phyloP scores from a whole-genome alignment of 2,113 vertebrate species.

The Illadopsis cleaveri region DNA sequence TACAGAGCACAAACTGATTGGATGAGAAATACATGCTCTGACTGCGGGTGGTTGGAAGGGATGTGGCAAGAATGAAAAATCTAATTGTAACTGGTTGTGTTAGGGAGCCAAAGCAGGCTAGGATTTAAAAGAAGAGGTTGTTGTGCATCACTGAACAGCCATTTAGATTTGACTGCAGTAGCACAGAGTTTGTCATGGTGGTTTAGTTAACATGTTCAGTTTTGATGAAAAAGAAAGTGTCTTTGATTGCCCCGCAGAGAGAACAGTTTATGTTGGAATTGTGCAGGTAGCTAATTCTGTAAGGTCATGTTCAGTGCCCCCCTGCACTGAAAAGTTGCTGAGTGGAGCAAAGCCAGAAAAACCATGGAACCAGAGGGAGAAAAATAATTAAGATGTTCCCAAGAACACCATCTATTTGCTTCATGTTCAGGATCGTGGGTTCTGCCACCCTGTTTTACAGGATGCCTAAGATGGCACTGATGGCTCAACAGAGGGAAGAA shows the following conservation, averaged over 20 bases:
- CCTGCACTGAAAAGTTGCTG: not conserved
- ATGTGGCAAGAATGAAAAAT: conserved; percentile 8
- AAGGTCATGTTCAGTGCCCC: not conserved
- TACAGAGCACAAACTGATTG: not conserved
- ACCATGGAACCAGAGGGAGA: not conserved
- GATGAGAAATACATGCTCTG: not conserved
- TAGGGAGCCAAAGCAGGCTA: not conserved
- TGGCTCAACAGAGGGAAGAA: not conserved
- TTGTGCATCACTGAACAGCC: conserved; percentile 43
- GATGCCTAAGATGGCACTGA: not conserved
- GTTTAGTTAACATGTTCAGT: conserved; percentile 44
- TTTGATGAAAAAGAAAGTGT: conserved; percentile 53
- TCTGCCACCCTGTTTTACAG: not conserved
- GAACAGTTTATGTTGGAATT: not conserved
- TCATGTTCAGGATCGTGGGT: not conserved
- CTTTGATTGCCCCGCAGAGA: not conserved
- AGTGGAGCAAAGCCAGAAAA: not conserved
- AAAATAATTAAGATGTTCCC: conserved; percentile 6
- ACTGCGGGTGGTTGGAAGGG: not conserved
- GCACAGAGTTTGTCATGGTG: conserved; percentile 43
- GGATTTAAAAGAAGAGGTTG: conserved; percentile 18
- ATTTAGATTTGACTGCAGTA: conserved; percentile 39
- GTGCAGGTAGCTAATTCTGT: conserved; percentile 36
- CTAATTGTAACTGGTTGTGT: not conserved
- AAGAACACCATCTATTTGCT: not conserved